Evolutionary conservation across 2,113 vertebrate genomes (phyloP), one percentile per base, ranked within the genome.

Genomic region (Nothocercus nigrocapillus): DNA sequence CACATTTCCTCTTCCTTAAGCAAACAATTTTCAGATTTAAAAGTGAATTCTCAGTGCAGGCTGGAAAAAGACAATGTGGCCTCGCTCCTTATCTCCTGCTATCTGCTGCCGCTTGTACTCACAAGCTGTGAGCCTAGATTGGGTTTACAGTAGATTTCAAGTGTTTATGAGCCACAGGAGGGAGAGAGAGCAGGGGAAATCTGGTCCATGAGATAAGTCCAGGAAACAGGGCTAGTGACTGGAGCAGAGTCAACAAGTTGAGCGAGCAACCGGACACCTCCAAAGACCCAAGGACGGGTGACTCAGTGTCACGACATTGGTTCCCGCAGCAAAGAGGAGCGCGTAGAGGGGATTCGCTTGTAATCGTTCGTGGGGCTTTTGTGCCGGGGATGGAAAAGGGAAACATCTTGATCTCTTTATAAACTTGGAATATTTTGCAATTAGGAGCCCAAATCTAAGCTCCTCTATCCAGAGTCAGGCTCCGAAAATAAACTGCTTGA

Each of bases 121-220:
- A 63, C 47, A 91, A 72, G 94, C 95, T 94, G 96, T 14, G 32
- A 90, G 89, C 76, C 74, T 68, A 92, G 95, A 93, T 87, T 90
- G 93, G 89, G 30, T 58, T 95, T 73, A 79, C 89, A 59, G 93
- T 61, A 89, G 89, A 67, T 85, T 73, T 54, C 62, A 30, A 81
- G 91, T 90, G 96, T 95, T 96, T 96, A 96, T 95, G 94, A 81
- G 90, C 92, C 82, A 44, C 58, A 12, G 94, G 63, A 91, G 87
- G 82, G 62, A 95, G 89, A 81, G 73, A 79, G 45, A 64, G 66
- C 21, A 95, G 95, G 96, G 97, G 96, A 97, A 97, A 97, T 97
- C 96, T 97, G 97, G 73, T 67, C 19, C 2, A 74, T 22, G 54
- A 96, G 97, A 97, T 97, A 97, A 97, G 88, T 87, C 63, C 95